Conservation (phyloP, 2,113 vertebrate genomes). For the Zosterops japonicus region DNA sequence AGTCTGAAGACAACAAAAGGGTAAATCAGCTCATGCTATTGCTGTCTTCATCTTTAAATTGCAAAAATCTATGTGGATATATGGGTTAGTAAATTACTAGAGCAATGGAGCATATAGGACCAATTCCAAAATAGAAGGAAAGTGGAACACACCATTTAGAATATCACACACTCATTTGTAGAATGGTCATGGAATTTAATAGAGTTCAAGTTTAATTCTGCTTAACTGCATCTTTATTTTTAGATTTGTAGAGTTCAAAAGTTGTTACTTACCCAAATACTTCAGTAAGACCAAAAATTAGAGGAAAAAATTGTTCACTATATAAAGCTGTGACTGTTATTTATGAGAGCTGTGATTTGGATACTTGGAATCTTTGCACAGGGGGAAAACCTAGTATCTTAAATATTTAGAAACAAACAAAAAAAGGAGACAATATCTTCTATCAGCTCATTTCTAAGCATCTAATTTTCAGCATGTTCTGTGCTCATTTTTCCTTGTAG, state of each 20-base stretch:
- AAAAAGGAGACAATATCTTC: neutral
- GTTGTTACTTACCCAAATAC: neutral
- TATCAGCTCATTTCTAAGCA: neutral
- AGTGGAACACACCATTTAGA: neutral
- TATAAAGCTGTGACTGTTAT: neutral
- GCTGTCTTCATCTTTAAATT: neutral
- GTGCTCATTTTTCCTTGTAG: neutral
- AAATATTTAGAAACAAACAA: neutral
- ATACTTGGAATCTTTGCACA: neutral
- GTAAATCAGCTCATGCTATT: neutral
- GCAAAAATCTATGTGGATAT: neutral
- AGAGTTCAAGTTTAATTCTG: neutral
- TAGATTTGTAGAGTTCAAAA: neutral
- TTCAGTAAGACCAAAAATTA: neutral
- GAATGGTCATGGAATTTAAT: neutral
- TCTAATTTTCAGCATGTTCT: neutral
- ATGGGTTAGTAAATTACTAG: neutral
- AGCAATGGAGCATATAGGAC: neutral
- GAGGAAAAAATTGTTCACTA: neutral
- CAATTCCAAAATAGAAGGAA: neutral
- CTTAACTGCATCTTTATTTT: slow-evolving; percentile 1
- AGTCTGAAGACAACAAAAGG: neutral
- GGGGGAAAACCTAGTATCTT: neutral
- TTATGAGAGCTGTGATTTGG: neutral
- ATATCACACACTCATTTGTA: neutral